phyloP scores from a whole-genome alignment of 2,797 vertebrate species.

The Coendou prehensilis region DNA sequence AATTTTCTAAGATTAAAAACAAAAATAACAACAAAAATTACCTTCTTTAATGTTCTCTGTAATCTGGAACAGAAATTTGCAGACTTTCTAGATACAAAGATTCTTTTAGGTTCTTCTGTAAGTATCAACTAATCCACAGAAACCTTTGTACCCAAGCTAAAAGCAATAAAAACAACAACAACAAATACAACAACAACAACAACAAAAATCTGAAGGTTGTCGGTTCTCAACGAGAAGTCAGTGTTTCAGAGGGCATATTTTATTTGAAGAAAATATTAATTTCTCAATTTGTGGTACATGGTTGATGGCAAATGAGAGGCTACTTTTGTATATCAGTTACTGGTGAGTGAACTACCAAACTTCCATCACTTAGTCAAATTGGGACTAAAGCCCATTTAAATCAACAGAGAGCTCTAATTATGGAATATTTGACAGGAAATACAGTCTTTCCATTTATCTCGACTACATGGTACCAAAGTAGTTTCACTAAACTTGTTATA shows the following conservation, averaged over 20 bases:
- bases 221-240: conserved; percentile 33
- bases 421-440: conserved; percentile 64
- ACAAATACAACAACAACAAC: neutral
- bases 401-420: conserved; percentile 54
- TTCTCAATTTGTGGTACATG: conserved; percentile 36
- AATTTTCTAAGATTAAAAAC: conserved; percentile 64
- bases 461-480: neutral
- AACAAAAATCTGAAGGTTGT: neutral
- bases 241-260: conserved; percentile 30
- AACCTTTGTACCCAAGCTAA: conserved; percentile 29
- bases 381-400: conserved; percentile 49
- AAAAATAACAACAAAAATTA: conserved; percentile 57
- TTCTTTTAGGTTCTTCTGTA: conserved; percentile 58
- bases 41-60: conserved; percentile 47
- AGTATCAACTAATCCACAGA: conserved; percentile 62
- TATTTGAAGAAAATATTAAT: conserved; percentile 63
- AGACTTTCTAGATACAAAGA: conserved; percentile 43
- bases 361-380: conserved; percentile 58
- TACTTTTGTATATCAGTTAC: conserved; percentile 24
- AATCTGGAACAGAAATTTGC: conserved; percentile 55
- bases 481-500: conserved; percentile 58
- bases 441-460: neutral
- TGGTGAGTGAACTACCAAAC: conserved; percentile 49
- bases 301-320: conserved; percentile 5
- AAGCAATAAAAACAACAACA: neutral